Conservation (phyloP, 2,113 vertebrate species). For the Myiagra hebetior region DNA sequence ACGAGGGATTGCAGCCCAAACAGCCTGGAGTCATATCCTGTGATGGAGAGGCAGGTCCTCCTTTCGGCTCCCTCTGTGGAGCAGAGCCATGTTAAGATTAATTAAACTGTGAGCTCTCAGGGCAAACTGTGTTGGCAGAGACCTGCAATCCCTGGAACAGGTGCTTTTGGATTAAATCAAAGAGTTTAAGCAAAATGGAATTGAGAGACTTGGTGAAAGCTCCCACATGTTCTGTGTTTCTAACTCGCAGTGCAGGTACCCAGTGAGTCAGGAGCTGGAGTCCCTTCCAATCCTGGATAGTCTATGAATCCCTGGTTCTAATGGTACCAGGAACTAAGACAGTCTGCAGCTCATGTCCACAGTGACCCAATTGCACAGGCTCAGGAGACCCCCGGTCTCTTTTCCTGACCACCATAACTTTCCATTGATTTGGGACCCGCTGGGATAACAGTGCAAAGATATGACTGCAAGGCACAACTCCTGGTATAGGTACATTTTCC, state of each 20-base stretch:
- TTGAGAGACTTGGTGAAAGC: neutral
- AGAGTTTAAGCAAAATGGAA: neutral
- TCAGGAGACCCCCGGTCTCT: neutral
- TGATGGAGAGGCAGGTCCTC: neutral
- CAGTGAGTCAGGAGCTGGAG: fast-evolving
- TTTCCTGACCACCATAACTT: neutral
- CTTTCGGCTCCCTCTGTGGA: neutral
- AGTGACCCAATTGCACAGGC: neutral
- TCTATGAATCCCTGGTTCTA: neutral
- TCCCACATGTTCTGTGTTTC: fast-evolving
- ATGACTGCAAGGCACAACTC: neutral
- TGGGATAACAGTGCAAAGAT: neutral
- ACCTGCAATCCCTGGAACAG: neutral
- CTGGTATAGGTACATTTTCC: neutral
- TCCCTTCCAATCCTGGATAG: neutral
- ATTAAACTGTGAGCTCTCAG: neutral
- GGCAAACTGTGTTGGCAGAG: neutral
- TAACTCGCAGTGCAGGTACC: neutral
- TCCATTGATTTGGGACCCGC: neutral
- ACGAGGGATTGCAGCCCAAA: neutral
- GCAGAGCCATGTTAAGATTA: neutral
- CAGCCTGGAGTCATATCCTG: fast-evolving
- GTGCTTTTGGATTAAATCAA: neutral
- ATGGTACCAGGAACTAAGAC: neutral
- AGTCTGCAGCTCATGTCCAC: neutral